phyloP scores from a whole-genome alignment of 2,888 invertebrate genomes.

The Caenorhabditis virilis region DNA sequence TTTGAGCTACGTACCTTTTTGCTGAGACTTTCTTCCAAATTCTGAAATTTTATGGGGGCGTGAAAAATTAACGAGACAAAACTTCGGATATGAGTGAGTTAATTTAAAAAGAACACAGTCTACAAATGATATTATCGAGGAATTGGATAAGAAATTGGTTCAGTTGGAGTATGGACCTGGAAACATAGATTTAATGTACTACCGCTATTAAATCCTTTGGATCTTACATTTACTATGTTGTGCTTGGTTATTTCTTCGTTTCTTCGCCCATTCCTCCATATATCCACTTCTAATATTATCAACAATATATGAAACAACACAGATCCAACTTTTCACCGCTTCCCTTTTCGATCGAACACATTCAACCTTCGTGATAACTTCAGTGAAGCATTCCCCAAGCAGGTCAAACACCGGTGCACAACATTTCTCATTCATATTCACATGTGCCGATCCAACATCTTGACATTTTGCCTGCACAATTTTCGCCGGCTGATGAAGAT shows the following conservation, averaged over 20 bases:
- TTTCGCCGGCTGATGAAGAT: conserved; percentile 59
- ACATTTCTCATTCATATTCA: conserved; percentile 55
- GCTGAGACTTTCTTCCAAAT: no score
- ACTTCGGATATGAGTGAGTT: no score
- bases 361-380: conserved; percentile 62
- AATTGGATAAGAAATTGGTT: no score
- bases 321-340: conserved; percentile 65
- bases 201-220: no score
- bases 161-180: background rate
- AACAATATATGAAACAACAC: conserved; percentile 59
- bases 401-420: conserved; percentile 63
- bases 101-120: no score
- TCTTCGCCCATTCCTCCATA: conserved; percentile 58
- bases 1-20: no score
- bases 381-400: conserved; percentile 63
- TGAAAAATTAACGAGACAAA: no score
- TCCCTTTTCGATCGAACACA: conserved; percentile 64
- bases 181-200: background rate
- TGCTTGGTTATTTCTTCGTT: conserved; percentile 25
- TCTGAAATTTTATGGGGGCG: no score
- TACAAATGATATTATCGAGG: no score
- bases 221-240: no score
- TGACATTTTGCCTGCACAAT: conserved; percentile 57
- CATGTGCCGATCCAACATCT: conserved; percentile 61
- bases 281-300: conserved; percentile 63